phyloP scores from a whole-genome alignment of 2,888 invertebrate genomes.

The Hypomecis atomaria region DNA sequence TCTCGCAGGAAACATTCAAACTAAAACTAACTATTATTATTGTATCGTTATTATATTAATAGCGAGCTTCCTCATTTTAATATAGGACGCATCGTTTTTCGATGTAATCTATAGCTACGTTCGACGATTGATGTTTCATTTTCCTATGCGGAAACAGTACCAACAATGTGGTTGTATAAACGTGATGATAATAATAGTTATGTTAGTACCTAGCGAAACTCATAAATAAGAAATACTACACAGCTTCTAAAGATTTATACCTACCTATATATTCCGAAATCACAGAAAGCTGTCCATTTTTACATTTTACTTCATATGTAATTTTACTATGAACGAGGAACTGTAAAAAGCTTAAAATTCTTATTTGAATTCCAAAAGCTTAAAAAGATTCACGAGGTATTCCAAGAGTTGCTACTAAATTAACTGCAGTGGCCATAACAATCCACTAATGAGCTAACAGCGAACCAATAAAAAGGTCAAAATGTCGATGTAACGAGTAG shows the following conservation, averaged over 20 bases:
- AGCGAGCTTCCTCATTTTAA: slow-evolving; percentile 6
- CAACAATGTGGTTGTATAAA: not conserved
- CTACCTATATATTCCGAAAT: not conserved
- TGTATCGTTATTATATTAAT: slow-evolving; percentile 8
- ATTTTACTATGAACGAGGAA: too few species aligned
- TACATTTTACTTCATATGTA: too few species aligned
- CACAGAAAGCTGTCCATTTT: not conserved
- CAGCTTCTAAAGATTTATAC: not conserved
- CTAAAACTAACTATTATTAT: slow-evolving; percentile 32
- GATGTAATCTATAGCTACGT: not conserved
- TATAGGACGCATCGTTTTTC: slow-evolving; percentile 5
- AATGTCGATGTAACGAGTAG: slow-evolving; percentile 62
- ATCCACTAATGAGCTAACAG: slow-evolving; percentile 50
- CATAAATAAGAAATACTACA: not conserved
- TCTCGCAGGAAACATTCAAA: slow-evolving; percentile 38
- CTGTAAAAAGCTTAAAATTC: not conserved
- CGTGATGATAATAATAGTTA: not conserved
- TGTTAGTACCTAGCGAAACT: not conserved
- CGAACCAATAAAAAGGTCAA: slow-evolving; percentile 69
- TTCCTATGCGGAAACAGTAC: slow-evolving; percentile 2
- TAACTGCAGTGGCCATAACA: not conserved
- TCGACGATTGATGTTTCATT: slow-evolving; percentile 1
- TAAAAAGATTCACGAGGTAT: too few species aligned
- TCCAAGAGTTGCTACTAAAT: not conserved
- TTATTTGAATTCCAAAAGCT: not conserved